These are phyloP conservation scores for Catostomus latipinnis DNA, from an alignment of 2,797 vertebrate genomes.

Conservation along the genomic window DNA sequence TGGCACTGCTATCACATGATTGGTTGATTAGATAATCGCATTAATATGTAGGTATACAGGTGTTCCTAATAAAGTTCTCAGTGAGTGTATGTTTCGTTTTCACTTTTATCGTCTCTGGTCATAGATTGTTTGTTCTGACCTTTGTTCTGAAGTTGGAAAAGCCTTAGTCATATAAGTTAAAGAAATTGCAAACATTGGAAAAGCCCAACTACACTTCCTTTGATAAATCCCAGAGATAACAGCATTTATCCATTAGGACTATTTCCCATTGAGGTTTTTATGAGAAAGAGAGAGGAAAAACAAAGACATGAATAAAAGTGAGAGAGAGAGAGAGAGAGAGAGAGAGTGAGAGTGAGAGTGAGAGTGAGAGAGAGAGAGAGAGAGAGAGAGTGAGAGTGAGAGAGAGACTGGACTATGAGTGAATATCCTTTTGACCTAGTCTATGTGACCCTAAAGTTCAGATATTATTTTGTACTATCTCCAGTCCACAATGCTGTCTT, in stretches of 20 bases:
- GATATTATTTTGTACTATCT: constrained; percentile 10
- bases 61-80: no score
- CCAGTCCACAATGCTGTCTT: constrained; percentile 28
- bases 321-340: background rate
- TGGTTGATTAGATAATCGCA: no score
- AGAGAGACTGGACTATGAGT: background rate
- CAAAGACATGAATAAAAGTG: no score
- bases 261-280: constrained; percentile 6
- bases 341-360: no score
- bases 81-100: no score
- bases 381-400: background rate
- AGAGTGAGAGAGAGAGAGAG: no score
- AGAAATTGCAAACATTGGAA: background rate
- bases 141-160: background rate
- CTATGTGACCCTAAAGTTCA: constrained; percentile 15
- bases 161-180: background rate
- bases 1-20: no score
- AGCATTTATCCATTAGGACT: background rate
- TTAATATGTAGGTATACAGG: no score
- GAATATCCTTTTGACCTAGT: constrained; percentile 2
- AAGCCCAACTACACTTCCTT: background rate
- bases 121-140: background rate
- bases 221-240: background rate
- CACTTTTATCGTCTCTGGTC: no score
- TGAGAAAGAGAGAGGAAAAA: background rate